Conservation (phyloP, 2,113 vertebrate species). For the Pseudorhombus dupliciocellatus region DNA sequence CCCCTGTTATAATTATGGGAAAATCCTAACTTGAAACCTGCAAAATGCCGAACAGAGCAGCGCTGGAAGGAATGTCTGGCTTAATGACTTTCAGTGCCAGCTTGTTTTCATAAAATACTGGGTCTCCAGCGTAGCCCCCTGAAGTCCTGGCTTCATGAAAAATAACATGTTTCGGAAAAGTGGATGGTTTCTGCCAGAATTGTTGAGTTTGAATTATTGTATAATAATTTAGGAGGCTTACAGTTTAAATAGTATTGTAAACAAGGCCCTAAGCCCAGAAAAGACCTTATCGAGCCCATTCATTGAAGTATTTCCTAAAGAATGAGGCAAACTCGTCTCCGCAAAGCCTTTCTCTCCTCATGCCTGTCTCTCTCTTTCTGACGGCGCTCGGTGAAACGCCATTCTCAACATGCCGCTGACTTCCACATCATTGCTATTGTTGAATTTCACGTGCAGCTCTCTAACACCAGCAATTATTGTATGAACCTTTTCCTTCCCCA, state of each 20-base stretch:
- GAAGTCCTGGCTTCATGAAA: conserved; percentile 49
- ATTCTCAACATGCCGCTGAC: conserved; percentile 17
- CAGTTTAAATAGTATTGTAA: conserved; percentile 41
- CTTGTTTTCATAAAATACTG: conserved; percentile 54
- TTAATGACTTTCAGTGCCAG: conserved; percentile 41
- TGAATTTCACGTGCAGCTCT: conserved; percentile 30
- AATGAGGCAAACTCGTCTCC: conserved; percentile 9
- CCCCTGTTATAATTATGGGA: conserved; percentile 42
- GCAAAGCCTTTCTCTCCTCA: conserved; percentile 15
- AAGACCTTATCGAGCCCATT: conserved; percentile 30
- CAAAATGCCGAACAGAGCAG: conserved; percentile 43
- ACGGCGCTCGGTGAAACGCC: conserved; percentile 12
- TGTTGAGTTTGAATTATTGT: conserved; percentile 33
- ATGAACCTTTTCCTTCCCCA: conserved; percentile 6
- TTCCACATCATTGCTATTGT: conserved; percentile 33
- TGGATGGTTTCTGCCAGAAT: conserved; percentile 27
- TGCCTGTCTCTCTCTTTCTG: conserved; percentile 33
- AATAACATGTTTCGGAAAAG: conserved; percentile 34
- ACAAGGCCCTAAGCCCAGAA: conserved; percentile 42
- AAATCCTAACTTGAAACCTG: conserved; percentile 51
- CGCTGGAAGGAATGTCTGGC: conserved; percentile 41
- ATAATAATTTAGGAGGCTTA: conserved; percentile 33
- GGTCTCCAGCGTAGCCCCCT: conserved; percentile 43
- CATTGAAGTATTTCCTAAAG: conserved; percentile 28
- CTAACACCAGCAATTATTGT: conserved; percentile 32